phyloP scores from a whole-genome alignment of 2,888 invertebrate genomes.

The Griposia aprilina region DNA sequence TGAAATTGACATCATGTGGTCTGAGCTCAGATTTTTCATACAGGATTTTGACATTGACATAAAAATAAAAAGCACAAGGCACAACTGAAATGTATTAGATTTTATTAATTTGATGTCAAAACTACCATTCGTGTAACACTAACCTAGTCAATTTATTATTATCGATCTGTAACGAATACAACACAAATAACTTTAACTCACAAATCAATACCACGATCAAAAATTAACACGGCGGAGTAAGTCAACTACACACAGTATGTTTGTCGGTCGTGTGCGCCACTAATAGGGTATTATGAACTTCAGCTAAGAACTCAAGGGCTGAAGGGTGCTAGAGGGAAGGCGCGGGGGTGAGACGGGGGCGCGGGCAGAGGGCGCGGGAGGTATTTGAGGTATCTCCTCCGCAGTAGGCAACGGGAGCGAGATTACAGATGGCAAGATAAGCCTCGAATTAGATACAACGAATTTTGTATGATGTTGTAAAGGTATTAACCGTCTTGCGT shows the following conservation, averaged over 20 bases:
- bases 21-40: too few relatives aligned
- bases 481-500: slow-evolving; percentile 83
- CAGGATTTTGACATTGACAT: background rate
- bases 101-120: too few relatives aligned
- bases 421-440: slow-evolving; percentile 90
- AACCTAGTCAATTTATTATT: background rate
- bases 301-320: slow-evolving; percentile 82
- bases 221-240: slow-evolving; percentile 67
- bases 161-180: slow-evolving; percentile 2
- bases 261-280: slow-evolving; percentile 81
- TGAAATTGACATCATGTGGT: background rate
- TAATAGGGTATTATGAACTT: slow-evolving; percentile 90
- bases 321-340: slow-evolving; percentile 74
- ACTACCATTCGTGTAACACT: background rate
- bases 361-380: slow-evolving; percentile 68
- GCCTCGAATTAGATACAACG: slow-evolving; percentile 89
- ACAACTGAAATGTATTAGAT: too few relatives aligned
- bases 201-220: slow-evolving; percentile 55
- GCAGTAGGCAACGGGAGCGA: slow-evolving; percentile 80
- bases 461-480: slow-evolving; percentile 89
- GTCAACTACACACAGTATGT: slow-evolving; percentile 78
- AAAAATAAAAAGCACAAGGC: background rate
- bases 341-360: slow-evolving; percentile 58
- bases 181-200: background rate
- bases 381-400: slow-evolving; percentile 84